Percentiles rank a stretch among this genome's conserved stretches.
phyloP scores from a whole-genome alignment of 2,888 invertebrate species.

The Volucella bombylans region DNA sequence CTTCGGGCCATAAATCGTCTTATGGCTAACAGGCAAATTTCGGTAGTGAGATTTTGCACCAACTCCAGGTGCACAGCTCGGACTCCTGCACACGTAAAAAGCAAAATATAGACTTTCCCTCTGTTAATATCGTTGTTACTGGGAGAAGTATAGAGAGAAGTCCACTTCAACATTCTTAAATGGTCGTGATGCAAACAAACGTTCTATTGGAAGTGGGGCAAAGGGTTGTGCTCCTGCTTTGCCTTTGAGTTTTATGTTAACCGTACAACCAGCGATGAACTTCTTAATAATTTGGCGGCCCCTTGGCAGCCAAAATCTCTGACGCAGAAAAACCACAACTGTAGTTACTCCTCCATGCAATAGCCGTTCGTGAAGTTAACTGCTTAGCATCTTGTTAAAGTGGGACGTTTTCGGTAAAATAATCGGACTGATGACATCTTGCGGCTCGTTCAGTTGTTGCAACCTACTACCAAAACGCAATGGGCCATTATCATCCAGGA shows the following conservation, averaged over 20 bases:
- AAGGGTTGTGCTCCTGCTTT: constrained; percentile 43
- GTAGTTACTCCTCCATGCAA: constrained; percentile 49
- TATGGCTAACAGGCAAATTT: not conserved
- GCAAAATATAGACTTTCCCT: no score
- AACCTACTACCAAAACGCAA: constrained; percentile 25
- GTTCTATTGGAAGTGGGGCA: constrained; percentile 29
- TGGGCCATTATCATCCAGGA: constrained; percentile 24
- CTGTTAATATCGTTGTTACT: no score
- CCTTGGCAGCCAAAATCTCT: constrained; percentile 46
- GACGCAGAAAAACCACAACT: constrained; percentile 22
- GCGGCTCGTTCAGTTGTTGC: constrained; percentile 1
- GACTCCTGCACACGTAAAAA: not conserved
- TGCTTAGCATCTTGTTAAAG: constrained; percentile 18
- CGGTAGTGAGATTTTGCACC: not conserved
- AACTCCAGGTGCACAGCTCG: not conserved
- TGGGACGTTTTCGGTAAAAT: constrained; percentile 29
- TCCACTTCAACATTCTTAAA: constrained; percentile 41
- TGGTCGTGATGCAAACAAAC: constrained; percentile 19
- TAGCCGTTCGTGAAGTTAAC: constrained; percentile 22
- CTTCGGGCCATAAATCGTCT: constrained; percentile 10
- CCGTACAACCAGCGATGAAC: constrained; percentile 8
- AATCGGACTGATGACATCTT: constrained; percentile 18
- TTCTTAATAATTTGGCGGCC: constrained; percentile 41
- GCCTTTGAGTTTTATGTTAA: constrained; percentile 22
- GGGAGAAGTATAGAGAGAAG: not conserved